These are phyloP conservation scores for Aproaerema taeniolella DNA, from an alignment of 2,888 invertebrate species.

Conservation along the genomic window DNA sequence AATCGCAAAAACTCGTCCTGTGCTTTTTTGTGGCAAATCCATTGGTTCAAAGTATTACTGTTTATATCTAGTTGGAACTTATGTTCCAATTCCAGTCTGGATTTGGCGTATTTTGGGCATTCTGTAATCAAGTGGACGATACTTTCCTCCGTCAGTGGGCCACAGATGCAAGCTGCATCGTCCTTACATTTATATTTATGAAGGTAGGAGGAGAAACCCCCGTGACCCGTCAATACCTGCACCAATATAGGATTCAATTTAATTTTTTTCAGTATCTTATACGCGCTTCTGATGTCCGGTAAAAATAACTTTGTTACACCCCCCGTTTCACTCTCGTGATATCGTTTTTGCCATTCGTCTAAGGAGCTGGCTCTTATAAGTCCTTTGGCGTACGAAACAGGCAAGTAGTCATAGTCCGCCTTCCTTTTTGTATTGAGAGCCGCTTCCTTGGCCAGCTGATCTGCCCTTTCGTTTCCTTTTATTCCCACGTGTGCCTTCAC, in stretches of 20 bases:
- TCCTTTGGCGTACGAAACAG: constrained; percentile 6
- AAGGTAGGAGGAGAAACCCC: constrained; percentile 10
- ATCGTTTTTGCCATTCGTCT: constrained; percentile 4
- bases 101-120: not conserved
- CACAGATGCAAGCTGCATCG: constrained; percentile 13
- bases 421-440: constrained; percentile 1
- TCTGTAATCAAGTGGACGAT: not conserved
- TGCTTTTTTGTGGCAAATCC: no score
- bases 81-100: not conserved
- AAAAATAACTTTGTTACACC: constrained; percentile 2
- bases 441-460: constrained; percentile 16
- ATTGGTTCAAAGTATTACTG: not conserved
- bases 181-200: constrained; percentile 12
- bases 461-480: constrained; percentile 1
- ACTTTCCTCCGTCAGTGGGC: not conserved
- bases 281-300: constrained; percentile 1
- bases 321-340: not conserved
- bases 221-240: constrained; percentile 9
- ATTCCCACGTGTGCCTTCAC: not conserved
- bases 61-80: not conserved
- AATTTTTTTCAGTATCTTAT: not conserved
- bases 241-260: not conserved
- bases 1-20: not conserved
- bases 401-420: constrained; percentile 8
- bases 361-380: constrained; percentile 1